phyloP scores from a whole-genome alignment of 2,888 invertebrate species.

The Dione vanillae region DNA sequence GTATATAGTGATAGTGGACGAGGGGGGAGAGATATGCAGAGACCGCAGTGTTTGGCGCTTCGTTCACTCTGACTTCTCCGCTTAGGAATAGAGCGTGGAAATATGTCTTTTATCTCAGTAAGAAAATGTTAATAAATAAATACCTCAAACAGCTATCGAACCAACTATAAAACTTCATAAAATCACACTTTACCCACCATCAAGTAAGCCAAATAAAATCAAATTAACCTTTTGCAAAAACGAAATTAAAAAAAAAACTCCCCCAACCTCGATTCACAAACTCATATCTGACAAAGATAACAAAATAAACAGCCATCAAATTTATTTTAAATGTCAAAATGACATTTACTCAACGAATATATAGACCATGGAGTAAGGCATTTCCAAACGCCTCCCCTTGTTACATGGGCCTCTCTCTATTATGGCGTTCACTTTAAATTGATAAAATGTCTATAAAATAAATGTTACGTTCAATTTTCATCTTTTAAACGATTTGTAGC shows the following conservation, averaged over 20 bases:
- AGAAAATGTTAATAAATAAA: no score
- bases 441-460: slow-evolving; percentile 21
- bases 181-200: no score
- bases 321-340: slow-evolving; percentile 42
- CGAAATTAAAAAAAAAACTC: background rate
- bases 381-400: slow-evolving; percentile 24
- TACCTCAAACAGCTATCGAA: no score
- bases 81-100: no score
- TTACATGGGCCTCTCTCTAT: slow-evolving; percentile 20
- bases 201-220: background rate
- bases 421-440: slow-evolving; percentile 21
- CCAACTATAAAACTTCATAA: no score
- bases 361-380: slow-evolving; percentile 40
- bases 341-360: slow-evolving; percentile 47
- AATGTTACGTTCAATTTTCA: slow-evolving; percentile 19
- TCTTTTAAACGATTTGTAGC: slow-evolving; percentile 11
- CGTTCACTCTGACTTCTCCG: no score
- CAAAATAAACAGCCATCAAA: slow-evolving; percentile 36
- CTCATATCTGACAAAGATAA: slow-evolving; percentile 24
- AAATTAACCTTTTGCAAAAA: background rate
- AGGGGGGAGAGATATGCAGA: no score
- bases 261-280: background rate
- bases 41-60: no score
- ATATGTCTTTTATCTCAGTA: no score
- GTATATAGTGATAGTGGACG: no score